Percentiles rank a stretch among this genome's conserved stretches.
Evolutionary conservation across 1,140 invertebrate genomes (phyloP).

Genomic region (Aphidius ervi): DNA sequence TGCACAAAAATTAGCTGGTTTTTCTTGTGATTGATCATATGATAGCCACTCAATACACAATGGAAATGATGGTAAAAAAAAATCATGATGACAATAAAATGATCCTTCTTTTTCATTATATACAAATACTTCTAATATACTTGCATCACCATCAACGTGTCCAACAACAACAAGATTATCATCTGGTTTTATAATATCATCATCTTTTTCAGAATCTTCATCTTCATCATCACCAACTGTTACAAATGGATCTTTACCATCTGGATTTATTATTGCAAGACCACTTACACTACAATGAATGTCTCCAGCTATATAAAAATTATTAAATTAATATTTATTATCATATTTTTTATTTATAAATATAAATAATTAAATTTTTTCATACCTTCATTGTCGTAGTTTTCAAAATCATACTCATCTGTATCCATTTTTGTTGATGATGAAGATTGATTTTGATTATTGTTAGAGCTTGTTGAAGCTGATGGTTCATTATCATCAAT

Average conservation of each 20-base stretch:
- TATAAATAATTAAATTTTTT: constrained; percentile 36
- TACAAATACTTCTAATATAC: constrained; percentile 84
- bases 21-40: constrained; percentile 67
- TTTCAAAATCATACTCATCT: constrained; percentile 71
- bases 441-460: constrained; percentile 16
- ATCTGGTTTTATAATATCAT: constrained; percentile 82
- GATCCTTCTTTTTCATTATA: constrained; percentile 86
- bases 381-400: constrained; percentile 68
- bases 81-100: constrained; percentile 91
- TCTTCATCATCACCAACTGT: constrained; percentile 57
- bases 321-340: constrained; percentile 17
- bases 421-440: constrained; percentile 35
- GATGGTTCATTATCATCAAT: constrained; percentile 36
- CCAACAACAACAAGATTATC: constrained; percentile 92
- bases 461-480: constrained; percentile 40
- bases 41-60: constrained; percentile 90
- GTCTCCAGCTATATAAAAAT: constrained; percentile 42
- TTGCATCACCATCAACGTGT: constrained; percentile 78
- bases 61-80: constrained; percentile 81
- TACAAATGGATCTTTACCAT: constrained; percentile 59
- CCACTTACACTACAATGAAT: constrained; percentile 48
- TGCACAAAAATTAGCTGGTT: constrained; percentile 79
- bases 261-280: constrained; percentile 53
- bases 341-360: constrained; percentile 16
- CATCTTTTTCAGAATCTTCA: constrained; percentile 82